phyloP scores from a whole-genome alignment of 2,797 vertebrate species.

The Hyperoplus lanceolatus region DNA sequence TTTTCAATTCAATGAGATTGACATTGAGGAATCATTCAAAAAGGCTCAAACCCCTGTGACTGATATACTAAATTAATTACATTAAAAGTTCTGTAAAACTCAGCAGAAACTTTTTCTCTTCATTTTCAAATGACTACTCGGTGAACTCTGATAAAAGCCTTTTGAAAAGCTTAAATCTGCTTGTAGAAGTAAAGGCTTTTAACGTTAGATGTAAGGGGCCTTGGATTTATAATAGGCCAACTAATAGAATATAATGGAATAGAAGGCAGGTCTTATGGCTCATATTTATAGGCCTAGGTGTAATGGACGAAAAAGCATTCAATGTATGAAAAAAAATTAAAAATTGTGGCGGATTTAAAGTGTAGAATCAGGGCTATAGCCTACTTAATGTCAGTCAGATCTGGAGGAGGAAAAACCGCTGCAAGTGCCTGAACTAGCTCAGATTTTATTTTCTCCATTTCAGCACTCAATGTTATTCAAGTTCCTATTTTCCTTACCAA shows the following conservation, averaged over 20 bases:
- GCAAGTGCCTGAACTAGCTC: background rate
- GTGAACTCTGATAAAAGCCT: background rate
- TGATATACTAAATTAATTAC: background rate
- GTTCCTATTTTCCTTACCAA: conserved; percentile 47
- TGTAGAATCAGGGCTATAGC: background rate
- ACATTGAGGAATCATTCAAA: background rate
- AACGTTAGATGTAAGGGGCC: background rate
- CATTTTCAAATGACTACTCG: background rate
- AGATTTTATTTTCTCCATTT: background rate
- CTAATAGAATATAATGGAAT: background rate
- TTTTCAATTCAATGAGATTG: background rate
- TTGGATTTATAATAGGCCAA: background rate
- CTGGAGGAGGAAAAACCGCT: background rate
- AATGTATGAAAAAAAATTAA: background rate
- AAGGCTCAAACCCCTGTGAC: background rate
- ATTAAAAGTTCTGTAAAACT: background rate
- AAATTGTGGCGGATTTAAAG: background rate
- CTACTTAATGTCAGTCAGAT: background rate
- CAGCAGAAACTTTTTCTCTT: background rate
- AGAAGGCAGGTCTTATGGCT: background rate
- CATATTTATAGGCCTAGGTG: background rate
- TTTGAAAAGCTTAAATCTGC: background rate
- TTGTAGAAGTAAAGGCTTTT: background rate
- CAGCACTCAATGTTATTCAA: conserved; percentile 22
- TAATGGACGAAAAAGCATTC: background rate